Conservation (phyloP, 2,888 invertebrate genomes). For the Melanostoma scalare region DNA sequence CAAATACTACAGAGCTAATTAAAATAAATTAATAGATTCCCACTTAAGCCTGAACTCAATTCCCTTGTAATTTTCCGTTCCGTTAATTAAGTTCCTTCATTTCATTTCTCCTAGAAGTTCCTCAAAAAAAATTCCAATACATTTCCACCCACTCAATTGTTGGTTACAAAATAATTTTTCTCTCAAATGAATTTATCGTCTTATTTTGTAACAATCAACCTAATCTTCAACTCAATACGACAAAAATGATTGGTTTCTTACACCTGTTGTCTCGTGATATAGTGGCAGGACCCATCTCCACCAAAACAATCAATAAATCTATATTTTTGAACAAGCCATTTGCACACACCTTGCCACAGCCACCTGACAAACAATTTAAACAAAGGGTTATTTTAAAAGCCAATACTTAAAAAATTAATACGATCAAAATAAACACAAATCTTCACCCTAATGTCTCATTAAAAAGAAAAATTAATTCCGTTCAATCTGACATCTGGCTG, state of each 20-base stretch:
- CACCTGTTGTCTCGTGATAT: constrained; percentile 12
- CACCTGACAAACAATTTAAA: no score
- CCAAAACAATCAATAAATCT: background rate
- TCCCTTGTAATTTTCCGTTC: background rate
- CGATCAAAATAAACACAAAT: no score
- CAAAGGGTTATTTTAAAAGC: no score
- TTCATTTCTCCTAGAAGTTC: constrained; percentile 5
- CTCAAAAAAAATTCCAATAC: constrained; percentile 51
- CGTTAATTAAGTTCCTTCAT: constrained; percentile 24
- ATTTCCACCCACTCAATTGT: constrained; percentile 10
- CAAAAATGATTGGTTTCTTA: constrained; percentile 25
- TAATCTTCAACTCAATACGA: background rate
- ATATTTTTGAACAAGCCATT: background rate
- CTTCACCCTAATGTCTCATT: no score
- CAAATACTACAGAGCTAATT: no score
- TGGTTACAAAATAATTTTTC: constrained; percentile 11
- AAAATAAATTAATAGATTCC: no score
- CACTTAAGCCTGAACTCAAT: no score
- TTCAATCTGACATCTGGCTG: background rate
- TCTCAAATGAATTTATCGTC: constrained; percentile 2
- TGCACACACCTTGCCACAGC: background rate
- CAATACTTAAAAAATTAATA: no score
- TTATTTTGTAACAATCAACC: constrained; percentile 34
- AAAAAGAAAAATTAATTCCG: constrained; percentile 1
- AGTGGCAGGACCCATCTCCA: background rate